phyloP scores from a whole-genome alignment of 2,888 invertebrate species.

The Rhyacophila evoluta region DNA sequence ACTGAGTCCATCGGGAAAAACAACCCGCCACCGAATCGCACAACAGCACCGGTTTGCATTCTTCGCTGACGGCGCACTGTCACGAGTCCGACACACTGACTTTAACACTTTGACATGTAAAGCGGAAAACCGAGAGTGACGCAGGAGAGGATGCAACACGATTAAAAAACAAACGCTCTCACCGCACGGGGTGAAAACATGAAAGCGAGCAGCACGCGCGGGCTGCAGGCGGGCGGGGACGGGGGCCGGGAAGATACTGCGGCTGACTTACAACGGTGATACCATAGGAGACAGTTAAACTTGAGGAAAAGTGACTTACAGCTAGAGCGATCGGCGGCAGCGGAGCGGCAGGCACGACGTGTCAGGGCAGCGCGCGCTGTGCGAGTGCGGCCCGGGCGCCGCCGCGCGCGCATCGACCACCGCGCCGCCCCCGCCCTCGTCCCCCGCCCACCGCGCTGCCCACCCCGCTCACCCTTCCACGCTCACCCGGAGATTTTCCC shows the following conservation, averaged over 20 bases:
- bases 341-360: slow-evolving; percentile 57
- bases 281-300: slow-evolving; percentile 48
- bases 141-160: slow-evolving; percentile 39
- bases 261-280: slow-evolving; percentile 57
- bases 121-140: slow-evolving; percentile 12
- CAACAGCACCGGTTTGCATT: slow-evolving; percentile 55
- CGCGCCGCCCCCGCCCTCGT: slow-evolving; percentile 59
- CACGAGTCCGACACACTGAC: slow-evolving; percentile 48
- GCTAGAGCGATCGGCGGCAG: slow-evolving; percentile 60
- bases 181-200: slow-evolving; percentile 60
- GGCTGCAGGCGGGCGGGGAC: slow-evolving; percentile 58
- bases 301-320: slow-evolving; percentile 54
- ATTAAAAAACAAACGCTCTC: slow-evolving; percentile 48
- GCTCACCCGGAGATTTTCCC: slow-evolving; percentile 67
- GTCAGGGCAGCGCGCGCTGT: slow-evolving; percentile 61
- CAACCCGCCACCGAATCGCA: slow-evolving; percentile 55
- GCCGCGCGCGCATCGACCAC: slow-evolving; percentile 61
- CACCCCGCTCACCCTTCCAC: slow-evolving; percentile 58
- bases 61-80: slow-evolving; percentile 43
- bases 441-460: slow-evolving; percentile 59
- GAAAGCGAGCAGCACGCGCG: slow-evolving; percentile 56
- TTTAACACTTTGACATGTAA: slow-evolving; percentile 51
- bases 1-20: slow-evolving; percentile 55
- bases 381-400: slow-evolving; percentile 61
- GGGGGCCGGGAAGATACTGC: slow-evolving; percentile 60